These are phyloP conservation scores for Taxidea taxus DNA, from an alignment of 2,113 vertebrate species.

Conservation along the genomic window DNA sequence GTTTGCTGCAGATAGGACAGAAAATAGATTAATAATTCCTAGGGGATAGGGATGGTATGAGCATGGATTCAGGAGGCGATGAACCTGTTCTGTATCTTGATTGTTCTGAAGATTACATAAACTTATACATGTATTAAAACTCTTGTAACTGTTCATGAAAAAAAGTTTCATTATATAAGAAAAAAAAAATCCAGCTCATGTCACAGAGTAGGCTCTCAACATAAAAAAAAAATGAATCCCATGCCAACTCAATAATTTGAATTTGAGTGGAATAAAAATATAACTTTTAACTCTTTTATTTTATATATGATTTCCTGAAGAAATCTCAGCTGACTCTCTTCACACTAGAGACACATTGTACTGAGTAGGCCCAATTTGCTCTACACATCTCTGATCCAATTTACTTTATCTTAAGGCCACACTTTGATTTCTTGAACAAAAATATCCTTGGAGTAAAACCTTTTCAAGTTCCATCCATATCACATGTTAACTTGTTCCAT, in stretches of 20 bases:
- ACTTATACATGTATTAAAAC: background rate
- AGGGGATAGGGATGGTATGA: background rate
- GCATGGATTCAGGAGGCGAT: rapidly evolving
- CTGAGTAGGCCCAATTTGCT: background rate
- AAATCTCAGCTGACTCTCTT: background rate
- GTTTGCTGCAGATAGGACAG: background rate
- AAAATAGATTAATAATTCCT: background rate
- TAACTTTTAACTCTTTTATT: background rate
- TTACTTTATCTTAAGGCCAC: background rate
- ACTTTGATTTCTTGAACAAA: background rate
- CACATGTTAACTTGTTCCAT: background rate
- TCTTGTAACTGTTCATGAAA: background rate
- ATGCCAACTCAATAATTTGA: background rate
- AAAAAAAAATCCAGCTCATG: background rate
- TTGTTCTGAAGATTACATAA: background rate
- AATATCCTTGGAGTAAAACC: background rate
- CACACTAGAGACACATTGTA: background rate
- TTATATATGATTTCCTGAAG: background rate
- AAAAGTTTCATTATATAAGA: background rate
- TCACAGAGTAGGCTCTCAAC: background rate
- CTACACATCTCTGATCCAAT: background rate
- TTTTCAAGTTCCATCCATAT: background rate
- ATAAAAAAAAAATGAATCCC: background rate
- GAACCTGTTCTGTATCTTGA: background rate
- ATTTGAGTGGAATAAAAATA: background rate